Conservation (phyloP, 2,113 vertebrate genomes). For the Hassar affinis region DNA sequence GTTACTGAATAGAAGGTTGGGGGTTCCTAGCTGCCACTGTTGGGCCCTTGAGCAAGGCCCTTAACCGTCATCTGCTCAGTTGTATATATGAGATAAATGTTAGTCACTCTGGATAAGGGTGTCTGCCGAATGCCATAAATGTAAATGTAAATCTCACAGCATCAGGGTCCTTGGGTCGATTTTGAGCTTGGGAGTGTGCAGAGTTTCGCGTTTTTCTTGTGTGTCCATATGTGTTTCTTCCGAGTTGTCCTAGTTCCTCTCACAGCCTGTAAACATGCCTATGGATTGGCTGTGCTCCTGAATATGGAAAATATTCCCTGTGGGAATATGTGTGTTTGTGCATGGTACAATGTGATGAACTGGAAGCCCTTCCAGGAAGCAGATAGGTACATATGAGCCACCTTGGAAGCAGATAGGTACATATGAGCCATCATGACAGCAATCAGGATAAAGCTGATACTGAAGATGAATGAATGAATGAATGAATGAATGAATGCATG, state of each 20-base stretch:
- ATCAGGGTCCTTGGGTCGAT: not conserved
- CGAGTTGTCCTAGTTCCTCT: not conserved
- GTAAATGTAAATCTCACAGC: no score
- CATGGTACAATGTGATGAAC: not conserved
- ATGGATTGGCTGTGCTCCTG: not conserved
- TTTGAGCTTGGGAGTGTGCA: not conserved
- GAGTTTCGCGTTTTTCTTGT: not conserved
- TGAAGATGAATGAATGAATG: not conserved
- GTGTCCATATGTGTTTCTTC: not conserved
- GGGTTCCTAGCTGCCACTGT: no score
- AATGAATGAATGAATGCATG: not conserved
- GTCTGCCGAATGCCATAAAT: no score
- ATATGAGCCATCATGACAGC: not conserved
- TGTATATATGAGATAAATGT: no score
- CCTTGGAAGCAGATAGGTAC: not conserved
- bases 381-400: not conserved
- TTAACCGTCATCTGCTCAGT: no score
- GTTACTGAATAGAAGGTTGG: no score
- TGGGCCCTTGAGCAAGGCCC: no score
- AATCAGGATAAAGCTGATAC: not conserved
- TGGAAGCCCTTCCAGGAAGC: not conserved
- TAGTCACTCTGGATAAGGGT: no score
- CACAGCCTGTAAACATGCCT: not conserved
- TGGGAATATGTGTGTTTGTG: no score
- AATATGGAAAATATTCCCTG: not conserved